Conservation (phyloP, 2,113 vertebrate genomes). For the Ptychochromis oligacanthus region DNA sequence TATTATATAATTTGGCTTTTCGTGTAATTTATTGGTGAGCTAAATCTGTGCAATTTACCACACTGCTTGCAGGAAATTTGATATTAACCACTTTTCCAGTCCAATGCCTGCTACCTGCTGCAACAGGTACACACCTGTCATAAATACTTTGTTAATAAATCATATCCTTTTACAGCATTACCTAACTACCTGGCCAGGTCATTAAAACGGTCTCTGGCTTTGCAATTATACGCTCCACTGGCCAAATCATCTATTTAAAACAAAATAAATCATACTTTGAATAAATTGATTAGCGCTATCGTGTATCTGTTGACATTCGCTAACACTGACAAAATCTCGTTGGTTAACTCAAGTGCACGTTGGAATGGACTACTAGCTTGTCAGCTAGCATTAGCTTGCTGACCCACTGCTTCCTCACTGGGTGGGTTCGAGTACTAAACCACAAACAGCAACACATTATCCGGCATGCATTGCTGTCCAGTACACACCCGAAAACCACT, state of each 20-base stretch:
- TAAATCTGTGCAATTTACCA: not conserved
- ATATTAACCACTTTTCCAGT: not conserved
- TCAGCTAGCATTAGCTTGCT: not conserved
- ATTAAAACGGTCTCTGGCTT: not conserved
- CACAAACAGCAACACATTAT: not conserved
- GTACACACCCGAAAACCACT: accelerated
- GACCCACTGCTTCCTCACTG: not conserved
- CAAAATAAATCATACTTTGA: not conserved
- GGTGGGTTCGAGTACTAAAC: not conserved
- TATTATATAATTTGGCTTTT: not conserved
- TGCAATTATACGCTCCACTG: not conserved
- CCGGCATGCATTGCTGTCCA: not conserved
- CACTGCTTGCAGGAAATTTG: not conserved
- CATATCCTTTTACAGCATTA: too few relatives aligned
- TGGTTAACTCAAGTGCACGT: not conserved
- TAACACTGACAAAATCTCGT: not conserved
- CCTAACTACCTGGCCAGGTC: not conserved
- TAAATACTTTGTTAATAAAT: too few relatives aligned
- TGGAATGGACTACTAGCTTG: constrained; percentile 12
- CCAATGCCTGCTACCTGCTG: not conserved
- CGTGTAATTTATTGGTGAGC: too few relatives aligned
- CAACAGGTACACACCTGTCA: not conserved
- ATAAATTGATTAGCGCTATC: too few relatives aligned
- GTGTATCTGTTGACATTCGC: too few relatives aligned
- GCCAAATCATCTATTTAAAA: not conserved